Evolutionary conservation across 2,888 invertebrate genomes (phyloP), one percentile per base, ranked within the genome.

Genomic region (Athripsodes cinereus): DNA sequence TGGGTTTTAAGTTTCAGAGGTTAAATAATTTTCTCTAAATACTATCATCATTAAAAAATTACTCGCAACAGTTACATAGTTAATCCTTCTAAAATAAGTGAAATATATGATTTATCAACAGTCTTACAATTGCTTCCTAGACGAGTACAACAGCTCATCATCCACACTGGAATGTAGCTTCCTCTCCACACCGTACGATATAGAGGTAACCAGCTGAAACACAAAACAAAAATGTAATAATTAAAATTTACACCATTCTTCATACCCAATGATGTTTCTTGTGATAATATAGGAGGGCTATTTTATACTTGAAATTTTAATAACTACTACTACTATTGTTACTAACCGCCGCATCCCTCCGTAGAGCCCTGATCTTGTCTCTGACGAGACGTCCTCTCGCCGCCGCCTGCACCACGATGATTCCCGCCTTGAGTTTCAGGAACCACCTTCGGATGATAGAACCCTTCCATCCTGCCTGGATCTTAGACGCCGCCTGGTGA

Each of bases 401-500:
- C 65, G 81, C 81, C 1, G 91, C 86, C 71, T 94, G 92, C 69
- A 94, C 83, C 18, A 73, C 69, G 2, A 87, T 69, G 16, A 86
- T 71, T 5, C 82, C 81, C 8, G 70, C 69, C 49, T 81, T 80
- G 8, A 92, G 71, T 59, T 83, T 83, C 59, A 80, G 73, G 71
- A 83, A 88, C 84, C 87, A 87, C 52, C 78, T 77, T 2, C 87
- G 80, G 22, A 81, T 81, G 57, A 80, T 81, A 66, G 84, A 84
- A 21, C 87, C 85, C 57, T 90, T 81, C 87, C 90, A 94, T 68
- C 82, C 81, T 51, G 88, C 81, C 70, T 96, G 96, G 55, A 96
- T 86, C 53, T 83, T 83, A 13, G 81, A 67, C 1, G 81, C 85
- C 1, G 86, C 84, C 60, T 81, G 79, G 56, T 80, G 75, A 0